Conservation (phyloP, 2,888 invertebrate genomes). For the Achlya flavicornis region DNA sequence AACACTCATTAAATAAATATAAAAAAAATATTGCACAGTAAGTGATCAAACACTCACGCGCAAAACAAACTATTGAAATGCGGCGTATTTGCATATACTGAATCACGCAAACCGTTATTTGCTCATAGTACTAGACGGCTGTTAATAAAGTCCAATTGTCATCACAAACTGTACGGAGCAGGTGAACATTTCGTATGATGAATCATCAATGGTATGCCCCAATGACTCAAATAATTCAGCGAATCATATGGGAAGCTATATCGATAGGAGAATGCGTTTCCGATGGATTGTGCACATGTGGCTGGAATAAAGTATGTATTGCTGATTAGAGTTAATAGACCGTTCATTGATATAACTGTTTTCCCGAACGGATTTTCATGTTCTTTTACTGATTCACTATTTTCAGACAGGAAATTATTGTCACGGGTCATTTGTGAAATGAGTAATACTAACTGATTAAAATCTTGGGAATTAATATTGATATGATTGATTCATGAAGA, state of each 20-base stretch:
- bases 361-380: background rate
- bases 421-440: background rate
- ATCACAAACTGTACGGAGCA: conserved; percentile 35
- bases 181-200: conserved; percentile 44
- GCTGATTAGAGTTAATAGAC: background rate
- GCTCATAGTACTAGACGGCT: conserved; percentile 25
- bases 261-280: conserved; percentile 37
- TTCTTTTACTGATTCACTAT: background rate
- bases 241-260: conserved; percentile 52
- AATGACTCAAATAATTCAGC: conserved; percentile 48
- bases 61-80: conserved; percentile 52
- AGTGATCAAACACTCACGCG: conserved; percentile 41
- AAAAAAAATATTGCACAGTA: conserved; percentile 24
- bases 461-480: background rate
- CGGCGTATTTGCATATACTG: conserved; percentile 56
- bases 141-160: conserved; percentile 30
- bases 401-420: background rate
- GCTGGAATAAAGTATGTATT: background rate
- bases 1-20: conserved; percentile 2
- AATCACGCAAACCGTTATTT: conserved; percentile 49
- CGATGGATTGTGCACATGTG: background rate
- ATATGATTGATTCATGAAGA: background rate
- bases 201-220: conserved; percentile 38
- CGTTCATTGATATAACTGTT: background rate
- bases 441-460: background rate